Conservation (phyloP, 2,113 vertebrate species). For the Pituophis catenifer region DNA sequence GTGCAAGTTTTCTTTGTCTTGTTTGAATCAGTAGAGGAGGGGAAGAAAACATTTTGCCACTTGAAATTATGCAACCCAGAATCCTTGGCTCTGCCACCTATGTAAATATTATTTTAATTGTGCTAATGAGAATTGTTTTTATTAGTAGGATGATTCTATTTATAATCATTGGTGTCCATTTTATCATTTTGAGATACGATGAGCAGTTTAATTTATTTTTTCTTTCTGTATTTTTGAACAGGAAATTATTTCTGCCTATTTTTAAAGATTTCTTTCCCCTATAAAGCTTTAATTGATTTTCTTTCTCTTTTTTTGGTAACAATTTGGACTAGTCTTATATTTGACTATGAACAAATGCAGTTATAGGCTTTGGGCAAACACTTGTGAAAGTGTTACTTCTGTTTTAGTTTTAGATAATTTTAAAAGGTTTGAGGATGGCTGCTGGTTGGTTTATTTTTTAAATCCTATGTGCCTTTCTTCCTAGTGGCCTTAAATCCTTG, state of each 20-base stretch:
- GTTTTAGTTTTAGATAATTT: conserved; percentile 64
- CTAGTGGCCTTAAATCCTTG: conserved; percentile 76
- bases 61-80: conserved; percentile 67
- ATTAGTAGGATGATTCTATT: conserved; percentile 72
- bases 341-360: conserved; percentile 67
- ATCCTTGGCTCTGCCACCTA: conserved; percentile 64
- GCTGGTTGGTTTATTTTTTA: conserved; percentile 33
- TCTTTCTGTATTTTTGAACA: conserved; percentile 67
- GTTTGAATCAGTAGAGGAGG: conserved; percentile 1
- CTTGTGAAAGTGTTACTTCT: conserved; percentile 47
- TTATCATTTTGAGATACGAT: conserved; percentile 69
- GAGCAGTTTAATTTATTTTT: conserved; percentile 77
- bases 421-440: conserved; percentile 52
- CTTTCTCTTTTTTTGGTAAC: background rate
- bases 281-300: conserved; percentile 57
- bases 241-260: conserved; percentile 70
- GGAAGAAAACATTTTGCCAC: conserved; percentile 48
- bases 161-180: conserved; percentile 69
- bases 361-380: conserved; percentile 61
- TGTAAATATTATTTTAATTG: conserved; percentile 72
- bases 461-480: conserved; percentile 80
- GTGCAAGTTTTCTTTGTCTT: conserved; percentile 30
- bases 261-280: conserved; percentile 56
- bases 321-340: conserved; percentile 51
- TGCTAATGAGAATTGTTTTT: conserved; percentile 58